Evolutionary conservation across 2,888 invertebrate species (phyloP).

Genomic region (Theristus sp.): DNA sequence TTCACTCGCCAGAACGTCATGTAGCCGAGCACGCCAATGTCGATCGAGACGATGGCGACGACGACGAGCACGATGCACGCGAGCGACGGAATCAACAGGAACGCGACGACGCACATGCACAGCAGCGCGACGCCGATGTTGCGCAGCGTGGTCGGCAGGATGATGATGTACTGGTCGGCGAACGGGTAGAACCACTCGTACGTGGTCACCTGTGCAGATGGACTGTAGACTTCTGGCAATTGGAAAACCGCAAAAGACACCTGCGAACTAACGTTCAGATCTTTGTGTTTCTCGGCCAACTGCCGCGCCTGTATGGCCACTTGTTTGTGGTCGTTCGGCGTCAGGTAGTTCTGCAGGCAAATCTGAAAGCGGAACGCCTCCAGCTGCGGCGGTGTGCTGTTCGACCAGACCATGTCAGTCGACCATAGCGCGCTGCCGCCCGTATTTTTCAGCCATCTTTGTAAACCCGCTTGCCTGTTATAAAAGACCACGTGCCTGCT

Average conservation of each 20-base stretch:
- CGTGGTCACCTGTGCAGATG: constrained; percentile 9
- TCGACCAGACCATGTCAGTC: constrained; percentile 17
- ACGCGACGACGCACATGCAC: constrained; percentile 80
- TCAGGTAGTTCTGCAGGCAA: constrained; percentile 23
- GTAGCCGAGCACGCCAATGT: constrained; percentile 13
- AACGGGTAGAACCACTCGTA: constrained; percentile 24
- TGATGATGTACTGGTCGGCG: constrained; percentile 27
- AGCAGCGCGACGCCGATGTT: constrained; percentile 73
- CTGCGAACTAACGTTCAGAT: too few relatives aligned
- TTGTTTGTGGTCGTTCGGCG: constrained; percentile 25
- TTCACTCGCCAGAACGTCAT: constrained; percentile 42
- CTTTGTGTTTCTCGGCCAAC: neutral
- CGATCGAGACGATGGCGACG: constrained; percentile 54
- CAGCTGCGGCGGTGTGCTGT: constrained; percentile 13
- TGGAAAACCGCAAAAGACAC: too few relatives aligned
- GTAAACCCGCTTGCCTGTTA: neutral
- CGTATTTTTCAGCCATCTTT: constrained; percentile 21
- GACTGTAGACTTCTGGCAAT: too few relatives aligned
- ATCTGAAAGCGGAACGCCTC: constrained; percentile 21
- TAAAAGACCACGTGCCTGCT: too few relatives aligned
- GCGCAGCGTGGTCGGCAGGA: constrained; percentile 25
- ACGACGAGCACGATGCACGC: constrained; percentile 79
- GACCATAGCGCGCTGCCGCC: constrained; percentile 23
- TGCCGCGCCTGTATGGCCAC: constrained; percentile 12
- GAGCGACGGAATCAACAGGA: constrained; percentile 76